phyloP scores from a whole-genome alignment of 2,797 vertebrate species.

The Poeciliopsis paucimaculata region DNA sequence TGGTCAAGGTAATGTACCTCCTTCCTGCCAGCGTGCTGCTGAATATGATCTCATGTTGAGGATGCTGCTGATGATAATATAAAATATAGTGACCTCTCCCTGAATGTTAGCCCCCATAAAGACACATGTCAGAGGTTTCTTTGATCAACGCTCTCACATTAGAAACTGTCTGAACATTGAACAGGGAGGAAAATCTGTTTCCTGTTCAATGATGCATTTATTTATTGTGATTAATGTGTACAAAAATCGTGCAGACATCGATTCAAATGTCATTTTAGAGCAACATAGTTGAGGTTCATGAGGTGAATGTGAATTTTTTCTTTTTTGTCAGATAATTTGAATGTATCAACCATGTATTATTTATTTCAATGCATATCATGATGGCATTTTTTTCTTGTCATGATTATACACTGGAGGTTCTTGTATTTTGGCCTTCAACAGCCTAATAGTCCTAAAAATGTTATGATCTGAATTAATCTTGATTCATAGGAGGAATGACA shows the following conservation, averaged over 20 bases:
- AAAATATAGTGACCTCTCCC: conserved; percentile 61
- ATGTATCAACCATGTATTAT: background rate
- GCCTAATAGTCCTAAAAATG: background rate
- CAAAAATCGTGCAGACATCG: background rate
- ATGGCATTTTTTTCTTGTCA: background rate
- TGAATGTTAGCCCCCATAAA: conserved; percentile 74
- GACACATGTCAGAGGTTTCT: conserved; percentile 85
- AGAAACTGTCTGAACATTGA: conserved; percentile 22
- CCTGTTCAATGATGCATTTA: conserved; percentile 31
- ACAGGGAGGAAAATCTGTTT: conserved; percentile 46
- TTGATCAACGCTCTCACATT: conserved; percentile 42
- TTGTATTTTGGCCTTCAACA: background rate
- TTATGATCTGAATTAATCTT: background rate
- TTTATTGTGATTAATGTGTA: conserved; percentile 19
- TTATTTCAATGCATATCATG: background rate
- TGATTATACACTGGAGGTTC: background rate
- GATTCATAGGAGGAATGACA: background rate
- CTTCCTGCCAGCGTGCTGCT: conserved; percentile 53
- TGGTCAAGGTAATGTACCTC: conserved; percentile 75
- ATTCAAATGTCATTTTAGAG: background rate
- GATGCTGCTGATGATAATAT: conserved; percentile 42
- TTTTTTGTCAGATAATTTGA: background rate
- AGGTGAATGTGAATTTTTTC: background rate
- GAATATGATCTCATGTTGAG: conserved; percentile 46
- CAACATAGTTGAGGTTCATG: too few relatives aligned